Evolutionary conservation across 1,140 invertebrate species (phyloP).

Genomic region (Temnothorax longispinosus): DNA sequence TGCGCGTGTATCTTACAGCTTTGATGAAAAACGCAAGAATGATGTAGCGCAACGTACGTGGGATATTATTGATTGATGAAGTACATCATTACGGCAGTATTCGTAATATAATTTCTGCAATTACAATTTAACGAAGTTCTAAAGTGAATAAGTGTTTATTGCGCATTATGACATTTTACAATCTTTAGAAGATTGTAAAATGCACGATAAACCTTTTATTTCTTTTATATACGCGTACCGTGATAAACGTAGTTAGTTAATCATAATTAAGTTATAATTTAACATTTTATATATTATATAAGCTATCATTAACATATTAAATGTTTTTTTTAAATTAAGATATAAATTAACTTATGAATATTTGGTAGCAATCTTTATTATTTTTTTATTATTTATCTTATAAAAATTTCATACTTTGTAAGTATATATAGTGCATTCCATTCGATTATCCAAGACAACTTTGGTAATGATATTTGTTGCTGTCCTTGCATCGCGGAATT

Average conservation of each 20-base stretch:
- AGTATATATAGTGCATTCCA: neutral
- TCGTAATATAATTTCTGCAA: neutral
- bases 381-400: neutral
- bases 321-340: neutral
- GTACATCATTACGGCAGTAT: neutral
- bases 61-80: neutral
- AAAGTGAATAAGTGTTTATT: neutral
- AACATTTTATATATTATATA: neutral
- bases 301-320: neutral
- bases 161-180: neutral
- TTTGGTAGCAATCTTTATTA: neutral
- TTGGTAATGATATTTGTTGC: conserved; percentile 45
- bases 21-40: neutral
- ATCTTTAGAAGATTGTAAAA: neutral
- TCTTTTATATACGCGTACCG: neutral
- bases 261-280: neutral
- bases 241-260: neutral
- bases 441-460: conserved; percentile 28
- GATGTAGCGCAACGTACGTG: neutral
- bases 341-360: neutral
- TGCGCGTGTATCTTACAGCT: neutral
- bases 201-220: neutral
- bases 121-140: neutral
- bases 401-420: neutral
- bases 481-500: conserved; percentile 34